These are phyloP conservation scores for Penaeus indicus DNA, from an alignment of 1,140 invertebrate species.

Conservation along the genomic window DNA sequence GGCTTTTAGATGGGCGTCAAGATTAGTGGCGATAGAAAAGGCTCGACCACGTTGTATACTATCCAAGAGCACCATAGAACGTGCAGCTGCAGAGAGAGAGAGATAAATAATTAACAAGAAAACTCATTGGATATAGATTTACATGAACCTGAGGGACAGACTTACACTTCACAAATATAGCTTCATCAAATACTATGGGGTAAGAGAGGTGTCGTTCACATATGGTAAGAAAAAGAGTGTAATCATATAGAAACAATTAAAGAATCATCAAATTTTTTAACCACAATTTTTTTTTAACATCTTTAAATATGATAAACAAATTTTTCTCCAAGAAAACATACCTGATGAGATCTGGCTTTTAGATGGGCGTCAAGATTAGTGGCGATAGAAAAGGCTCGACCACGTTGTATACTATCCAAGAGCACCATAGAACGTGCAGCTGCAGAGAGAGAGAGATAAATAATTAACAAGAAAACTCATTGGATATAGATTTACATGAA, in stretches of 20 bases:
- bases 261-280: background rate
- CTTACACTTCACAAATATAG: background rate
- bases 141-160: background rate
- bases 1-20: conserved; percentile 56
- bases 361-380: conserved; percentile 55
- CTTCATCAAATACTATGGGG: too few relatives aligned
- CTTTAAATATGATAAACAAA: background rate
- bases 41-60: conserved; percentile 69
- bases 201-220: too few relatives aligned
- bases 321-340: conserved; percentile 68
- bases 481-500: background rate
- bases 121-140: background rate
- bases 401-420: conserved; percentile 74
- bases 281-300: background rate
- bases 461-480: background rate
- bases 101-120: background rate
- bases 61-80: conserved; percentile 74
- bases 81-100: conserved; percentile 50
- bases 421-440: conserved; percentile 69
- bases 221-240: background rate
- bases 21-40: conserved; percentile 54
- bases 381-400: conserved; percentile 59
- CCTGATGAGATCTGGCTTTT: conserved; percentile 52
- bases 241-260: background rate
- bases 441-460: conserved; percentile 19